These are phyloP conservation scores for Argopecten irradians DNA, from an alignment of 1,140 invertebrate genomes.

Conservation along the genomic window DNA sequence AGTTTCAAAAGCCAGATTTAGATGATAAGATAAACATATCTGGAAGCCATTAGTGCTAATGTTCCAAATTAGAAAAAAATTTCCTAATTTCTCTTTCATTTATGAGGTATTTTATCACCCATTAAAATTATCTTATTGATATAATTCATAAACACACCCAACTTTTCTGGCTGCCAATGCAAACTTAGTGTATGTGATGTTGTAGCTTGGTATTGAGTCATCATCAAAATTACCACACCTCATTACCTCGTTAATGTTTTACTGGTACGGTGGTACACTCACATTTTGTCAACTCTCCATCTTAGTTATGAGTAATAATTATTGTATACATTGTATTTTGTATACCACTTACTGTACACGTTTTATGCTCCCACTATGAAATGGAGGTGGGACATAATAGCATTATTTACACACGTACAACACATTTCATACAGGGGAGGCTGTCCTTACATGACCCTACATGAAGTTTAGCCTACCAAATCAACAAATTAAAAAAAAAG, in stretches of 20 bases:
- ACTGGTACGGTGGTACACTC: too few species aligned
- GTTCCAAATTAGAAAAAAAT: not conserved
- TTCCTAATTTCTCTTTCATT: not conserved
- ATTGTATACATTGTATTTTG: too few species aligned
- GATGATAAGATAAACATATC: not conserved
- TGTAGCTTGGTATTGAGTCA: not conserved
- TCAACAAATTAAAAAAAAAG: too few species aligned
- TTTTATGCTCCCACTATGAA: too few species aligned
- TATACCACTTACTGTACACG: too few species aligned
- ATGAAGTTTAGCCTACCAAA: too few species aligned
- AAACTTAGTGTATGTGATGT: not conserved
- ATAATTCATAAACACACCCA: not conserved
- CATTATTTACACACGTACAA: too few species aligned
- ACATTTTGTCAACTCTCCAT: not conserved
- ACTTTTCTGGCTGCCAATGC: not conserved
- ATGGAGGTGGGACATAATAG: too few species aligned
- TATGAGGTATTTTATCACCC: not conserved
- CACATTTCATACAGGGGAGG: too few species aligned
- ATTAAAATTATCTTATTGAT: not conserved
- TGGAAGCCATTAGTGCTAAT: not conserved
- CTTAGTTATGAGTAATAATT: not conserved
- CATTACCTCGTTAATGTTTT: not conserved
- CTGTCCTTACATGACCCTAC: too few species aligned
- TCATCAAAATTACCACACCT: not conserved
- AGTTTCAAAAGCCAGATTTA: too few species aligned